Conservation (phyloP, 23 tunicate species). For the Ciona savignyi region DNA sequence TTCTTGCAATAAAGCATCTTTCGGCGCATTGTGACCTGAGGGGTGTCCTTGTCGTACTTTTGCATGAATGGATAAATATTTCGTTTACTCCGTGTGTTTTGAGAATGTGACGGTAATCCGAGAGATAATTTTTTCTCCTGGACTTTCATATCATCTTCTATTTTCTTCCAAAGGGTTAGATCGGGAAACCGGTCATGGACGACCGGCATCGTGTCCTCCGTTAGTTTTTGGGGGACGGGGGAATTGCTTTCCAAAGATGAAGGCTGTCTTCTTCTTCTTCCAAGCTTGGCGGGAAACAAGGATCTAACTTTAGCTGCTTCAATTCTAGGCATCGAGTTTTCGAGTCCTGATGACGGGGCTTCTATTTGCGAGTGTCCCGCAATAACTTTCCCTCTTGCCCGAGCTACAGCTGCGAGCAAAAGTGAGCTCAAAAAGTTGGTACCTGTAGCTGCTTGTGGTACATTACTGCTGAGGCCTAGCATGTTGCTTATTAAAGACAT, state of each 20-base stretch:
- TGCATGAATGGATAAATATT: background rate
- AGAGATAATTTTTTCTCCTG: background rate
- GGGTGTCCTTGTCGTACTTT: background rate
- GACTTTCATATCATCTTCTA: background rate
- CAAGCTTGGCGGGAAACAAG: background rate
- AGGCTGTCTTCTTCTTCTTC: slow-evolving; percentile 9
- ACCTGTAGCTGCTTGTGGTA: slow-evolving; percentile 32
- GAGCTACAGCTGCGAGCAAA: slow-evolving; percentile 34
- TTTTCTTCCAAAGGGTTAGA: slow-evolving; percentile 49
- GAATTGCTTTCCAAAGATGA: background rate
- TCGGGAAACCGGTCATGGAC: slow-evolving; percentile 82
- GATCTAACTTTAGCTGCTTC: slow-evolving; percentile 29
- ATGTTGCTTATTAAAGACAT: slow-evolving; percentile 6
- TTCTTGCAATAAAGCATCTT: slow-evolving; percentile 77
- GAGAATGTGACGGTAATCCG: background rate
- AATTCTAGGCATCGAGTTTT: slow-evolving; percentile 29
- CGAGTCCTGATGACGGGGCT: slow-evolving; percentile 14
- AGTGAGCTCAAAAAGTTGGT: slow-evolving; percentile 45
- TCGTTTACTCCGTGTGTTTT: slow-evolving; percentile 17
- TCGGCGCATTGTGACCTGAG: slow-evolving; percentile 46
- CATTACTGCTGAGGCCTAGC: background rate
- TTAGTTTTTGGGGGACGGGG: slow-evolving; percentile 48
- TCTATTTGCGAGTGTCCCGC: background rate
- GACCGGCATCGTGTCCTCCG: slow-evolving; percentile 42
- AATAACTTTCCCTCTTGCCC: slow-evolving; percentile 26